A percentile compares a stretch with the other conserved stretches of the same genome.
These are phyloP conservation scores for Synanthedon formicaeformis DNA, from an alignment of 2,888 invertebrate genomes.

Conservation along the genomic window DNA sequence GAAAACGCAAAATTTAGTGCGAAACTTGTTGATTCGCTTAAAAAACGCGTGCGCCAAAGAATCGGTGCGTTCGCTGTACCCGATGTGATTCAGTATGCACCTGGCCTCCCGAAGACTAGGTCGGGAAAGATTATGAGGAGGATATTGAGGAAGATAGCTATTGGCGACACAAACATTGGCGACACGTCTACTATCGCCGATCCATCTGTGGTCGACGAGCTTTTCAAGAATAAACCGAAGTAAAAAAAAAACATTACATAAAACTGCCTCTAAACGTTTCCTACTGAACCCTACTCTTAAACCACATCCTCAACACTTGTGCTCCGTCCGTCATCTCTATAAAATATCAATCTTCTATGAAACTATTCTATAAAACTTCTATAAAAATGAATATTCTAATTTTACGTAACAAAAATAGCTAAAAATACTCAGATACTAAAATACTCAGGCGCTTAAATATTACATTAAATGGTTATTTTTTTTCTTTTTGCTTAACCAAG, in stretches of 20 bases:
- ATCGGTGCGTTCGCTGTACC: conserved; percentile 98
- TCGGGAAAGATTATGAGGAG: conserved; percentile 99
- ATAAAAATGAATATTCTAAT: too few relatives aligned
- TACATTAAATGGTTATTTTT: too few relatives aligned
- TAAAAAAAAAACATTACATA: background rate
- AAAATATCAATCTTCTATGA: too few relatives aligned
- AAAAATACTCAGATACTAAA: too few relatives aligned
- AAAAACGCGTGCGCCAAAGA: conserved; percentile 84
- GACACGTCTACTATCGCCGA: conserved; percentile 96
- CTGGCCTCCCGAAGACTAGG: conserved; percentile 94
- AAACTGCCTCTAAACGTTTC: background rate
- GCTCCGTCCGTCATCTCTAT: background rate
- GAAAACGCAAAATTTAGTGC: conserved; percentile 79
- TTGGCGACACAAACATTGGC: conserved; percentile 89
- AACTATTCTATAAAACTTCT: too few relatives aligned
- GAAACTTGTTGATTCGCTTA: conserved; percentile 78
- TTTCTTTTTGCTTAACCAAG: too few relatives aligned
- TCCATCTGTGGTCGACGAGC: conserved; percentile 84
- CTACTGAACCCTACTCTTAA: background rate
- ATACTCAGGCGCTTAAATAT: too few relatives aligned
- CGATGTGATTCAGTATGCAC: conserved; percentile 93
- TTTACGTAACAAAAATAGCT: too few relatives aligned
- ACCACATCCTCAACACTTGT: background rate
- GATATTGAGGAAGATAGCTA: conserved; percentile 91
- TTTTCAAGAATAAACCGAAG: conserved; percentile 78